A percentile compares a stretch with the other conserved stretches of the same genome.
phyloP scores from a whole-genome alignment of 2,113 vertebrate species.

The Opisthocomus hoazin region DNA sequence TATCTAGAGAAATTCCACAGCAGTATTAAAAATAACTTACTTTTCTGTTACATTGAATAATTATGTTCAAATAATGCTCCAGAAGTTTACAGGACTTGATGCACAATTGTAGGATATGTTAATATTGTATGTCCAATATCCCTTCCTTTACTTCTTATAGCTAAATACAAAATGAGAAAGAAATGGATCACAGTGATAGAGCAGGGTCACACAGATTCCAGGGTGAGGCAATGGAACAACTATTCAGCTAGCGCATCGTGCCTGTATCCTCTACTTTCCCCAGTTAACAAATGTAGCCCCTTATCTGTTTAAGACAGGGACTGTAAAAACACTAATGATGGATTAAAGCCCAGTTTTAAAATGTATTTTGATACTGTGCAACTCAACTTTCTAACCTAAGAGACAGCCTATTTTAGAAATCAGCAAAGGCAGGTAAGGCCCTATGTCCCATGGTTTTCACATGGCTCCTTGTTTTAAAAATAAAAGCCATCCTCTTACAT shows the following conservation, averaged over 20 bases:
- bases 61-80: not conserved
- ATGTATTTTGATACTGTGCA: not conserved
- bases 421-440: not conserved
- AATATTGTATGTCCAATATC: not conserved
- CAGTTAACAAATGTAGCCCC: not conserved
- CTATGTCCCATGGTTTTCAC: not conserved
- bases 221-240: not conserved
- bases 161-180: not conserved
- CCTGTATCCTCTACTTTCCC: not conserved
- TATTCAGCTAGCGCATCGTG: not conserved
- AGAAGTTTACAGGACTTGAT: not conserved
- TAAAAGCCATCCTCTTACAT: not conserved
- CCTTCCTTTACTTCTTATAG: not conserved
- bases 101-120: not conserved
- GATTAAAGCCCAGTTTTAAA: not conserved
- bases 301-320: not conserved
- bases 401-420: not conserved
- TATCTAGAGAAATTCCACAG: not conserved
- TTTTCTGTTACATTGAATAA: not conserved
- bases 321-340: not conserved
- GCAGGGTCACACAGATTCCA: not conserved
- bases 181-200: not conserved
- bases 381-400: not conserved
- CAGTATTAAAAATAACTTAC: not conserved
- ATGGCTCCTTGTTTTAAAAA: not conserved